A percentile compares a stretch with the other conserved stretches of the same genome.
phyloP scores from a whole-genome alignment of 2,797 vertebrate species.

The Malurus splendens region DNA sequence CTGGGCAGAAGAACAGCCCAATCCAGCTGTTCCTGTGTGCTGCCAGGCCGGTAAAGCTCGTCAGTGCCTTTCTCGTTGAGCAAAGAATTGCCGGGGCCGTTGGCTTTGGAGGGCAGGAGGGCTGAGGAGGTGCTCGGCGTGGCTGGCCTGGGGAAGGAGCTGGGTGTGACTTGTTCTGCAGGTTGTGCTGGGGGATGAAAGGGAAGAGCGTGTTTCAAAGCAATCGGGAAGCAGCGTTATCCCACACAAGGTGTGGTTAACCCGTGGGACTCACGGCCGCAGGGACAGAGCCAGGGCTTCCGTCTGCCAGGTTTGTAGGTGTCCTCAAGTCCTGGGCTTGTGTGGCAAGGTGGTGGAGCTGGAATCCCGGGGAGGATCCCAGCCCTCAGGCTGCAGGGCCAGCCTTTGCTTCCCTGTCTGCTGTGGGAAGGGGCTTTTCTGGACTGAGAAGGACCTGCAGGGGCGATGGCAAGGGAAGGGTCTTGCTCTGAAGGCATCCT shows the following conservation, averaged over 20 bases:
- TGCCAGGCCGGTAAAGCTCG: not conserved
- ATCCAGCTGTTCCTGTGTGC: not conserved
- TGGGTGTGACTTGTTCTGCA: not conserved
- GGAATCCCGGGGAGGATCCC: not conserved
- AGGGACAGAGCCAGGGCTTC: not conserved
- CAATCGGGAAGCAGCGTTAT: accelerated
- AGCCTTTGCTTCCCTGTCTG: not conserved
- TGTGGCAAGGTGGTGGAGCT: not conserved
- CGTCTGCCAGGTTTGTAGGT: not conserved
- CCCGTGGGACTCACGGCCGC: accelerated
- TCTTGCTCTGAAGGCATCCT: not conserved
- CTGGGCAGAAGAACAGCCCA: not conserved
- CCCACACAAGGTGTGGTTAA: not conserved
- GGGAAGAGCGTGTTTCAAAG: not conserved
- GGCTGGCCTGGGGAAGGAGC: not conserved
- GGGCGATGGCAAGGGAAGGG: accelerated
- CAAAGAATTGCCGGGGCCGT: not conserved
- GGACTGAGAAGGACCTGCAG: not conserved
- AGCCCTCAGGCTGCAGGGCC: not conserved
- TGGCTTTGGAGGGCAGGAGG: not conserved
- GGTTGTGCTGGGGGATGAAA: not conserved
- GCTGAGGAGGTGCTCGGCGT: not conserved
- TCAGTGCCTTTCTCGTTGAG: not conserved
- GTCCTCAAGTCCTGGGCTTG: not conserved
- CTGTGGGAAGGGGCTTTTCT: not conserved